Percentiles rank a stretch among this genome's conserved stretches.
phyloP scores from a whole-genome alignment of 1,140 invertebrate genomes.

The Asobara japonica region DNA sequence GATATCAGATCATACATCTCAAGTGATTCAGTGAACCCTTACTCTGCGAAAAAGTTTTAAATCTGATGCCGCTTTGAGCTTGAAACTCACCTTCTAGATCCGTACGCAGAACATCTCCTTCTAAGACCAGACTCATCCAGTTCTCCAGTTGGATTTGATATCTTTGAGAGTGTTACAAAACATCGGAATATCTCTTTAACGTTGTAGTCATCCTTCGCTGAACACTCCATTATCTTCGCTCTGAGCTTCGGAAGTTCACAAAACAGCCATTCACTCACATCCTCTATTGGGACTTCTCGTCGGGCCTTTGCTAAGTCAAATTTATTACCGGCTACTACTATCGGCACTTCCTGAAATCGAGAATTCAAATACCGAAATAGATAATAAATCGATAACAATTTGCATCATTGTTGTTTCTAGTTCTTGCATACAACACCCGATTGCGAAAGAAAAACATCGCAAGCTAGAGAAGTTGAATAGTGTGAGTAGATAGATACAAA shows the following conservation, averaged over 20 bases:
- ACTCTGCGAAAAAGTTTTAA: no score
- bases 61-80: constrained; percentile 9
- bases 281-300: constrained; percentile 77
- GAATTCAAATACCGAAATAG: no score
- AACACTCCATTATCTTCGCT: constrained; percentile 82
- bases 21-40: no score
- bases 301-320: constrained; percentile 75
- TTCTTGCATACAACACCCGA: no score
- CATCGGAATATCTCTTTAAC: constrained; percentile 80
- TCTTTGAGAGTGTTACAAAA: constrained; percentile 76
- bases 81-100: constrained; percentile 57
- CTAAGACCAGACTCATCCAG: constrained; percentile 73
- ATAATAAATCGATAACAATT: no score
- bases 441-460: constrained; percentile 16
- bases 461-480: no score
- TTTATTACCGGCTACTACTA: constrained; percentile 88
- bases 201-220: constrained; percentile 82
- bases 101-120: constrained; percentile 79
- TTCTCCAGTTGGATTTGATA: constrained; percentile 69
- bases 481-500: no score
- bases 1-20: no score
- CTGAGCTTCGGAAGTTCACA: constrained; percentile 80
- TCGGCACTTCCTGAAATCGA: constrained; percentile 77
- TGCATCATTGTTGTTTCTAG: no score
- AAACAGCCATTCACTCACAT: constrained; percentile 83